phyloP scores from a whole-genome alignment of 2,113 vertebrate genomes.

The Ginglymostoma cirratum region DNA sequence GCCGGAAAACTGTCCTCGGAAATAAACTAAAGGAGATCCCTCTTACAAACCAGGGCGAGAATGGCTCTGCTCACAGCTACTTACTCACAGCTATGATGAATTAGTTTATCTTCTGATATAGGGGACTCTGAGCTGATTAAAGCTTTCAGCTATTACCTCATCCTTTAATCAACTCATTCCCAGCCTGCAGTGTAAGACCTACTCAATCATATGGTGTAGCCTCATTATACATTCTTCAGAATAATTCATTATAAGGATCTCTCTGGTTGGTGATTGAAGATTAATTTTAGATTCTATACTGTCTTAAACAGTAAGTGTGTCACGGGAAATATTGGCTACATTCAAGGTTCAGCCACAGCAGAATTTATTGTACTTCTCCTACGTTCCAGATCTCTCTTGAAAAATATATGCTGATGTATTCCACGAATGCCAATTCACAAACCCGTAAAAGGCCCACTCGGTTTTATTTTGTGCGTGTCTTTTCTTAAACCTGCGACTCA shows the following conservation, averaged over 20 bases:
- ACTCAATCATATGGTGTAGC: not conserved
- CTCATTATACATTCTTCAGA: conserved; percentile 1
- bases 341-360: not conserved
- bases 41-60: not conserved
- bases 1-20: too few species aligned
- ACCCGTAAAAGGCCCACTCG: not conserved
- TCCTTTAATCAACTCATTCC: not conserved
- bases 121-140: conserved; percentile 14
- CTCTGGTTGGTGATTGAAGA: conserved; percentile 11
- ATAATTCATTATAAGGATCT: not conserved
- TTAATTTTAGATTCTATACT: conserved; percentile 24
- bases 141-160: not conserved
- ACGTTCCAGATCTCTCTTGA: not conserved
- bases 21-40: not conserved
- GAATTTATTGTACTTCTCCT: not conserved
- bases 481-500: not conserved
- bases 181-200: not conserved
- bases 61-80: not conserved
- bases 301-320: not conserved
- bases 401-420: not conserved
- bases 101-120: not conserved
- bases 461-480: not conserved
- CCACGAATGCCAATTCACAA: too few species aligned
- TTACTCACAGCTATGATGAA: not conserved
- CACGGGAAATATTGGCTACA: not conserved